Evolutionary conservation across 30 jellyfish, hydroid and myxozoan genomes (phyloP), one percentile per base, ranked within the genome.

Genomic region (Turritopsis rubra): DNA sequence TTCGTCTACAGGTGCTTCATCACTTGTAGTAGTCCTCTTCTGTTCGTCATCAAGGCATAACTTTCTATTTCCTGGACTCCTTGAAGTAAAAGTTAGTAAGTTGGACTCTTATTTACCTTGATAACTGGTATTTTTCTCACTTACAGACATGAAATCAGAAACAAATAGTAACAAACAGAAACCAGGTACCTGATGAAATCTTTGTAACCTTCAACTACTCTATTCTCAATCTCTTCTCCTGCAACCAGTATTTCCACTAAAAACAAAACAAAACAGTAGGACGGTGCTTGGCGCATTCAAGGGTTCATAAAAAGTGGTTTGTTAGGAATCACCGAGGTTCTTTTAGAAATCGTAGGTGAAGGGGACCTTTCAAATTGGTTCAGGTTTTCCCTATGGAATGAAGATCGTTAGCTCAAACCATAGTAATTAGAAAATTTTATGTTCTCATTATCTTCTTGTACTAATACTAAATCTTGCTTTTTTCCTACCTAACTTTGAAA

Each of bases 241-340:
- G 89, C 81, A 7, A 70, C 79, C 73, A 85, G 29, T 66, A n/a
- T 54, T 18, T 85, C 93, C 93, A 85, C 93, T 85, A 52, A 20
- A 79, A 85, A n/a, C n/a, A n/a, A n/a, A n/a, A n/a, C n/a, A n/a
- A n/a, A n/a, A n/a, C n/a, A n/a, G n/a, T n/a, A n/a, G n/a, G n/a
- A n/a, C 60, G 13, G 5, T 41, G 13, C 60, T 41, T 41, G 13
- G 60, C 60, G 60, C 60, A 41, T 41, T 41, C 13, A n/a, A n/a
- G n/a, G n/a, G n/a, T n/a, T n/a, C n/a, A n/a, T n/a, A n/a, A n/a
- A n/a, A n/a, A n/a, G n/a, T n/a, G n/a, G n/a, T n/a, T n/a, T n/a
- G n/a, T n/a, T n/a, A n/a, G n/a, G n/a, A n/a, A n/a, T n/a, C n/a
- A n/a, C n/a, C n/a, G n/a, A n/a, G n/a, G n/a, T n/a, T n/a, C n/a